Conservation (phyloP, 2,113 vertebrate species). For the Dromiciops gliroides region DNA sequence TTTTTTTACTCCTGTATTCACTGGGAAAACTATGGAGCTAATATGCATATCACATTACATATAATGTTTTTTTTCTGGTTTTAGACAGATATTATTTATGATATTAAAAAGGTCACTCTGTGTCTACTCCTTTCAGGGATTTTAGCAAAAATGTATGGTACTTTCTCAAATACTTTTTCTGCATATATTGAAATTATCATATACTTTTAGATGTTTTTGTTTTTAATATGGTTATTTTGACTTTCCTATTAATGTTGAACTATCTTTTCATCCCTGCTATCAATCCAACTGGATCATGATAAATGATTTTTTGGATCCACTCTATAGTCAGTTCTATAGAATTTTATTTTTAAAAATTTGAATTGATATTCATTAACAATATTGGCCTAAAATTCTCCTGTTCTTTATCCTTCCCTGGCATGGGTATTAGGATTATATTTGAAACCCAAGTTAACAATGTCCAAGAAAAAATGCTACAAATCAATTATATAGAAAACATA, state of each 20-base stretch:
- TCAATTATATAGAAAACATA: neutral
- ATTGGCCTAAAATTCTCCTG: neutral
- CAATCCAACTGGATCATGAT: neutral
- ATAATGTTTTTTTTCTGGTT: neutral
- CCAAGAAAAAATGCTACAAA: neutral
- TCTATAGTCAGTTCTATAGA: neutral
- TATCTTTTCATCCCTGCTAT: neutral
- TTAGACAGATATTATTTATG: neutral
- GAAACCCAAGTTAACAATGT: neutral
- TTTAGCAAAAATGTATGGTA: neutral
- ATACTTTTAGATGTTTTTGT: neutral
- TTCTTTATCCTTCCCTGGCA: neutral
- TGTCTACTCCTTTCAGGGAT: neutral
- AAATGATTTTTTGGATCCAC: neutral
- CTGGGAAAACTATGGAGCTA: neutral
- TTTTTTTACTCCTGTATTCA: no score
- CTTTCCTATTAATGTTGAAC: neutral
- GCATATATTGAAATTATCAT: neutral
- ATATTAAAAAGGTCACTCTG: neutral
- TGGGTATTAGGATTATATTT: neutral
- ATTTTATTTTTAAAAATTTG: neutral
- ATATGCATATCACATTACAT: neutral
- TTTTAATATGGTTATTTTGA: neutral
- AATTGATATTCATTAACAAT: neutral
- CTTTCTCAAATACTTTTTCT: neutral